phyloP scores from a whole-genome alignment of 2,888 invertebrate species.

The Mythimna vitellina region DNA sequence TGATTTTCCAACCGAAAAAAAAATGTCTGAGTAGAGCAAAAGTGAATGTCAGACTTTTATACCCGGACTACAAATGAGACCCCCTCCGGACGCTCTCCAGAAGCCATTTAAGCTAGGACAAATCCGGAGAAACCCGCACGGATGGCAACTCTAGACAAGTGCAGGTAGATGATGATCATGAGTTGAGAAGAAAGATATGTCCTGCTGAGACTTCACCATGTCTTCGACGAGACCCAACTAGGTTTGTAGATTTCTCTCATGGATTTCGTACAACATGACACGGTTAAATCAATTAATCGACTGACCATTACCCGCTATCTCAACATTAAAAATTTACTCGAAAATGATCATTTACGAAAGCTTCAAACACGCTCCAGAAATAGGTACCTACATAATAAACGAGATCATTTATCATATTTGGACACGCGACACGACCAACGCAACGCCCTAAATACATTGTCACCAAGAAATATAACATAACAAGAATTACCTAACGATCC shows the following conservation, averaged over 20 bases:
- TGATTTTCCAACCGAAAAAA: no score
- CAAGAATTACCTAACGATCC: conserved; percentile 62
- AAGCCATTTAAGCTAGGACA: no score
- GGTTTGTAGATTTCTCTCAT: conserved; percentile 24
- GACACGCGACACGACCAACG: conserved; percentile 60
- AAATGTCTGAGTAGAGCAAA: no score
- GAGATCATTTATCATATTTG: conserved; percentile 64
- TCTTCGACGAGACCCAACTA: conserved; percentile 22
- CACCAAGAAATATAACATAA: conserved; percentile 46
- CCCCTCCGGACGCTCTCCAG: no score
- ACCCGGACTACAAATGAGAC: no score
- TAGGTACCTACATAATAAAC: conserved; percentile 30
- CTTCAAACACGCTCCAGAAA: conserved; percentile 42
- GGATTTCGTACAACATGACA: conserved; percentile 25
- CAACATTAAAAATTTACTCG: conserved; percentile 20
- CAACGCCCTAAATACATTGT: conserved; percentile 63
- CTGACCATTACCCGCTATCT: conserved; percentile 1
- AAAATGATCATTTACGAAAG: conserved; percentile 44
- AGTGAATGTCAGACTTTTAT: no score
- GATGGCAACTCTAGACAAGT: no score
- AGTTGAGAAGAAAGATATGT: no score
- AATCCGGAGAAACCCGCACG: no score
- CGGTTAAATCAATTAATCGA: conserved; percentile 30
- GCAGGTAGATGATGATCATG: no score
- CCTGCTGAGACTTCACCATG: not conserved